Evolutionary conservation across 92 coral and sea anemone species (phyloP).

Genomic region (Metridium senile): DNA sequence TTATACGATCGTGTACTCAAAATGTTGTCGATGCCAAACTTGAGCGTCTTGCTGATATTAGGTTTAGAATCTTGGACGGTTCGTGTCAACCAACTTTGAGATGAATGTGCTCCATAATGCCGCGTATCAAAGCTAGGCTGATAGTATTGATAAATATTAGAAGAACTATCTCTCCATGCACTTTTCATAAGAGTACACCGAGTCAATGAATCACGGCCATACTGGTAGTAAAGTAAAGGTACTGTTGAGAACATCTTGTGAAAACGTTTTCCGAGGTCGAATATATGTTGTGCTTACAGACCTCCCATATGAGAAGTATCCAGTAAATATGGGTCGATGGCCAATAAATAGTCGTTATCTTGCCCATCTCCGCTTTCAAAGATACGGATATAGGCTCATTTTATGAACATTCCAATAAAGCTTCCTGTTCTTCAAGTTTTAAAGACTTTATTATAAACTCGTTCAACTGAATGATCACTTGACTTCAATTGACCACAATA

Average conservation of each 20-base stretch:
- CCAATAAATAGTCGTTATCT: conserved; percentile 81
- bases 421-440: conserved; percentile 14
- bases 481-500: conserved; percentile 9
- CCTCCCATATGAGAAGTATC: conserved; percentile 79
- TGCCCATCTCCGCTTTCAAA: conserved; percentile 66
- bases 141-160: background rate
- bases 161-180: conserved; percentile 30
- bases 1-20: conserved; percentile 25
- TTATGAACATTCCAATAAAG: conserved; percentile 51
- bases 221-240: conserved; percentile 49
- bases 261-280: background rate
- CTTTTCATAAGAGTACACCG: conserved; percentile 36
- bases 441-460: conserved; percentile 31
- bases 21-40: conserved; percentile 83
- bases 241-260: conserved; percentile 22
- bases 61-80: conserved; percentile 1
- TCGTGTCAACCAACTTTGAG: background rate
- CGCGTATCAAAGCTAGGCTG: background rate
- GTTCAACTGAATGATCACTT: conserved; percentile 25
- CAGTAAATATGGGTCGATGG: conserved; percentile 61
- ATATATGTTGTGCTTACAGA: conserved; percentile 58
- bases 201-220: conserved; percentile 16
- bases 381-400: conserved; percentile 59
- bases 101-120: background rate
- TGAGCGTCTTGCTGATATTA: conserved; percentile 56